Base-by-base conservation (phyloP, 2,113 vertebrate species). In the Datnioides undecimradiatus region DNA sequence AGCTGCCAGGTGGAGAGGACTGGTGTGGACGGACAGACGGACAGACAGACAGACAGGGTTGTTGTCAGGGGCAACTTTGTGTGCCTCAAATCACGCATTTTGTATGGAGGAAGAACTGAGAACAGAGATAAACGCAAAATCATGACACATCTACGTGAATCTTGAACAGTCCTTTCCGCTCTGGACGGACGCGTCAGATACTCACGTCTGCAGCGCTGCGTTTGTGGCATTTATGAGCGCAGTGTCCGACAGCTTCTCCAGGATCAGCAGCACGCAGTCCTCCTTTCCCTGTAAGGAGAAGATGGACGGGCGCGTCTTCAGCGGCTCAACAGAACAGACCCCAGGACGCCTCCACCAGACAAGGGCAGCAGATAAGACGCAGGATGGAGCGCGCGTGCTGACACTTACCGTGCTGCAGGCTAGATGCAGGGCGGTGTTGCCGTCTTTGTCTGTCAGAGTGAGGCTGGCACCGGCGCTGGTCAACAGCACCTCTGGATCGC, bases 121-220 rank as follows among this genome's bases (percentile, higher is more conserved):
- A 25, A 2, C 8, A 43, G 23, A 45, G 8, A 21, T 8, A 19
- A 21, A 55, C 52, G 31, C 9, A 5, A 3, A 17, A 19, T 10
- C 16, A 21, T 19, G n/a, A n/a, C n/a, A 33, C 5, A 3, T 31
- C 29, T 10, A 19, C 25, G 5, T 55, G 14, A 5, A 54, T 29
- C 23, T 6, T 4, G 17, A 59, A 25, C 21, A 40, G 0, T 13
- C 21, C 1, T 43, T 25, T 60, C 3, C 0, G 5, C 27, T 1
- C 0, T 5, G 19, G 49, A 21, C 25, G 3, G n/a, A 62, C 19
- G 27, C 19, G 27, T 51, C 0, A n/a, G 45, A 94, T 88, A 97
- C 98, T 97, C 94, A 99, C 98, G 98, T 99, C 91, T 99, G 97
- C 88, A 98, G 95, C 33, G 97, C 95, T 51, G 94, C 93, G 43